These are phyloP conservation scores for Lophotis ruficrista DNA, from an alignment of 2,113 vertebrate genomes.

Conservation along the genomic window DNA sequence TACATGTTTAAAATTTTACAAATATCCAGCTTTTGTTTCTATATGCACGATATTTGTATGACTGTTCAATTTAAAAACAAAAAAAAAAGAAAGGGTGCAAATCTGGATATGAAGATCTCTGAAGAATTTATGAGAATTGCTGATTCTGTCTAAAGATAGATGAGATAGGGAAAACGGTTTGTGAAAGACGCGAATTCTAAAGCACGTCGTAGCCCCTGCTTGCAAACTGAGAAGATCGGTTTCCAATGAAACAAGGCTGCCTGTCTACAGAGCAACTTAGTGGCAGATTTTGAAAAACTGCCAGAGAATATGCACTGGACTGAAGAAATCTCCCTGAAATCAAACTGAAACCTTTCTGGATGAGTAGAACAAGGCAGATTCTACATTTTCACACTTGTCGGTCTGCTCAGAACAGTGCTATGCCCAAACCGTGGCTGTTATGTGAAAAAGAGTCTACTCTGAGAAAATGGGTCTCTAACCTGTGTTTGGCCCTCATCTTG, in stretches of 20 bases:
- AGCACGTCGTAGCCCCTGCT: neutral
- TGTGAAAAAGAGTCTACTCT: neutral
- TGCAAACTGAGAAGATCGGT: neutral
- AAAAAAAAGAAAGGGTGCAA: neutral
- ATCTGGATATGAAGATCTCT: neutral
- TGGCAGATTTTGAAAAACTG: neutral
- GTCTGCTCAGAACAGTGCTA: neutral
- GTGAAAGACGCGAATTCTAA: neutral
- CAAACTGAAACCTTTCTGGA: neutral
- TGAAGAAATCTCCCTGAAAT: neutral
- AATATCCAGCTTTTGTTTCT: neutral
- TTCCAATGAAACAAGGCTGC: neutral
- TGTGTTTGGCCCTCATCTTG: neutral
- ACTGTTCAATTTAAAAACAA: neutral
- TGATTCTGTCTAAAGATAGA: neutral
- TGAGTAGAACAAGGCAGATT: neutral
- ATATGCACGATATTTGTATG: neutral
- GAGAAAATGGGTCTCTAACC: neutral
- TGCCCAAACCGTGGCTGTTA: neutral
- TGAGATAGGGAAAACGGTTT: neutral
- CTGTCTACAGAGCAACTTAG: neutral
- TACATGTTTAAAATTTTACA: neutral
- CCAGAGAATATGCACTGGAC: neutral
- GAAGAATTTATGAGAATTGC: neutral
- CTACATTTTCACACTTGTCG: neutral